These are phyloP conservation scores for Amphiprion clarkii DNA, from an alignment of 2,797 vertebrate genomes.

Conservation along the genomic window DNA sequence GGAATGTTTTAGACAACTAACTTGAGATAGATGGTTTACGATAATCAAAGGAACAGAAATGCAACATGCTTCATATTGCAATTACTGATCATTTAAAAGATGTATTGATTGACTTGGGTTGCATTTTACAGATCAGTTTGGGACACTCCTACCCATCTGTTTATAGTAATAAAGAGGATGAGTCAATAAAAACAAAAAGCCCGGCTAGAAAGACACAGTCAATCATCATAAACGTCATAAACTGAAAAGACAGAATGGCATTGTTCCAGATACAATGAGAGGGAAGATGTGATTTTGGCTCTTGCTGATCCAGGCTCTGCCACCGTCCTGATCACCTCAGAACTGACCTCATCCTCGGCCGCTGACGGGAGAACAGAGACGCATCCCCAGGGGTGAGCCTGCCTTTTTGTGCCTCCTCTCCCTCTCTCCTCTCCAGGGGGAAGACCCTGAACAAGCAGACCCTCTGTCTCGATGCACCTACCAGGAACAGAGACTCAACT, in stretches of 20 bases:
- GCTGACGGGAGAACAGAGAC: conserved; percentile 62
- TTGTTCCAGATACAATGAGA: conserved; percentile 13
- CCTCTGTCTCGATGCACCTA: conserved; percentile 59
- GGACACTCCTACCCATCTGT: conserved; percentile 3
- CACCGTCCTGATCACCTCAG: conserved; percentile 25
- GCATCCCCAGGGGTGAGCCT: conserved; percentile 42
- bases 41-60: not conserved
- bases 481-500: conserved; percentile 59
- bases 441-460: conserved; percentile 62
- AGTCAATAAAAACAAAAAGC: conserved; percentile 10
- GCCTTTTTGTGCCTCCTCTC: conserved; percentile 47
- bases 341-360: conserved; percentile 62
- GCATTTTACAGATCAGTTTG: conserved; percentile 15
- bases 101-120: conserved; percentile 11
- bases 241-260: conserved; percentile 21
- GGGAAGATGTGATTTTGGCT: conserved; percentile 25
- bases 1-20: conserved; percentile 12
- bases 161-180: conserved; percentile 17
- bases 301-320: conserved; percentile 20
- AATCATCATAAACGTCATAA: conserved; percentile 18
- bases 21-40: conserved; percentile 15
- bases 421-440: conserved; percentile 39
- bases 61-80: not conserved
- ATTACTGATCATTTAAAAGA: conserved; percentile 23
- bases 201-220: conserved; percentile 16